Conservation (phyloP, 2,888 invertebrate genomes). For the Drosophila anomalata region DNA sequence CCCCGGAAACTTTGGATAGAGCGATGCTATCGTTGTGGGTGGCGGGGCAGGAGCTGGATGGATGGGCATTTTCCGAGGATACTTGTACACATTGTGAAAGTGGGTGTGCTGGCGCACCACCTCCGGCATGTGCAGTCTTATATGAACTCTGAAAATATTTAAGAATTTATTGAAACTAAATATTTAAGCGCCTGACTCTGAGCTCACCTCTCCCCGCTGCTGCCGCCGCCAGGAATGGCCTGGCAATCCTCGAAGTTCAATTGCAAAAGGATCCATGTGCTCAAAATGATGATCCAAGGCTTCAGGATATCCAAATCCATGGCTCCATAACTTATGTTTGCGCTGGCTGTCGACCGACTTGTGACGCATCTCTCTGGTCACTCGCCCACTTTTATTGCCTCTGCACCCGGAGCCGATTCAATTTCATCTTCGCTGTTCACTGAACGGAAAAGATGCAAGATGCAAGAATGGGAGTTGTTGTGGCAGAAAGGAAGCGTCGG, state of each 20-base stretch:
- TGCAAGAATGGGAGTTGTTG: conserved; percentile 1
- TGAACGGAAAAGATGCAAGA: conserved; percentile 35
- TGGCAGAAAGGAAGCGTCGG: background rate
- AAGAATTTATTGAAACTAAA: background rate
- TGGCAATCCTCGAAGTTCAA: conserved; percentile 24
- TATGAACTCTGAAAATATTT: conserved; percentile 68
- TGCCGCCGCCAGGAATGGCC: conserved; percentile 58
- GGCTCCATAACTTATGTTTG: conserved; percentile 33
- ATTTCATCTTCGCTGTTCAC: conserved; percentile 53
- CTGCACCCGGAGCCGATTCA: conserved; percentile 47
- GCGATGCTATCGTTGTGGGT: conserved; percentile 22
- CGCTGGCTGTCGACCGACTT: conserved; percentile 60
- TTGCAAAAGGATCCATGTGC: conserved; percentile 41
- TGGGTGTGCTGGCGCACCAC: conserved; percentile 71
- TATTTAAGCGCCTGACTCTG: background rate
- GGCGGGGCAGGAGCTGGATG: conserved; percentile 21
- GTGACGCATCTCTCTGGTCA: conserved; percentile 65
- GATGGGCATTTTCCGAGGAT: conserved; percentile 32
- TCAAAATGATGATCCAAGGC: conserved; percentile 11
- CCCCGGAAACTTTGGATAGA: conserved; percentile 22
- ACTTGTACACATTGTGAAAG: conserved; percentile 68
- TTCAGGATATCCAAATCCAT: conserved; percentile 42
- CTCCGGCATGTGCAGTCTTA: conserved; percentile 80
- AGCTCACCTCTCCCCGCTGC: conserved; percentile 78
- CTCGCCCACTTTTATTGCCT: conserved; percentile 72